Evolutionary conservation across 2,113 vertebrate genomes (phyloP).

Genomic region (Falco punctatus): DNA sequence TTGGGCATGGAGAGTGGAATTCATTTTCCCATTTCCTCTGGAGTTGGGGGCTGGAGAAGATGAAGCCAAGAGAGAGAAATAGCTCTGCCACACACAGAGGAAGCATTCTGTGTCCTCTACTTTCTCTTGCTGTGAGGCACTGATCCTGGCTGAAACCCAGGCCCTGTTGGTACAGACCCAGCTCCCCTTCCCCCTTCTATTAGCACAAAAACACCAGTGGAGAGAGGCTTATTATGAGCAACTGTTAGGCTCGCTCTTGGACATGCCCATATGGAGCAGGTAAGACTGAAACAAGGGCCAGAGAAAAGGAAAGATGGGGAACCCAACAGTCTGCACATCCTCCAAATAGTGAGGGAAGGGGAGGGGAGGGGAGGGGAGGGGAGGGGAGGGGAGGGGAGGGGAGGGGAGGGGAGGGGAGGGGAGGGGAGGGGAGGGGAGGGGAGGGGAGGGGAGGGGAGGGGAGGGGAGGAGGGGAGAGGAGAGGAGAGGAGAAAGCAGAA

Average conservation of each 20-base stretch:
- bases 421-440: neutral
- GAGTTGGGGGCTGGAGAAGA: conserved; percentile 5
- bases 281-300: neutral
- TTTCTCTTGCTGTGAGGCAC: neutral
- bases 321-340: neutral
- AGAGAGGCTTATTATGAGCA: neutral
- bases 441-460: too few relatives aligned
- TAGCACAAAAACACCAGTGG: neutral
- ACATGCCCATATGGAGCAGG: neutral
- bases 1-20: conserved; percentile 16
- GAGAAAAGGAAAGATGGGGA: neutral
- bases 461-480: neutral
- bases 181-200: neutral
- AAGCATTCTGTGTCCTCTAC: neutral
- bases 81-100: neutral
- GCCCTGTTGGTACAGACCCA: neutral
- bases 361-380: neutral
- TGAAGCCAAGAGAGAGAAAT: neutral
- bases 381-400: too few relatives aligned
- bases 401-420: neutral
- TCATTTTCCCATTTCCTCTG: conserved; percentile 41
- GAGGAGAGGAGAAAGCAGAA: neutral
- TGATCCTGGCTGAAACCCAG: conserved; percentile 20
- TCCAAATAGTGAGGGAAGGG: neutral
- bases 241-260: neutral